phyloP scores from a whole-genome alignment of 2,797 vertebrate species.

The Galago senegalensis region DNA sequence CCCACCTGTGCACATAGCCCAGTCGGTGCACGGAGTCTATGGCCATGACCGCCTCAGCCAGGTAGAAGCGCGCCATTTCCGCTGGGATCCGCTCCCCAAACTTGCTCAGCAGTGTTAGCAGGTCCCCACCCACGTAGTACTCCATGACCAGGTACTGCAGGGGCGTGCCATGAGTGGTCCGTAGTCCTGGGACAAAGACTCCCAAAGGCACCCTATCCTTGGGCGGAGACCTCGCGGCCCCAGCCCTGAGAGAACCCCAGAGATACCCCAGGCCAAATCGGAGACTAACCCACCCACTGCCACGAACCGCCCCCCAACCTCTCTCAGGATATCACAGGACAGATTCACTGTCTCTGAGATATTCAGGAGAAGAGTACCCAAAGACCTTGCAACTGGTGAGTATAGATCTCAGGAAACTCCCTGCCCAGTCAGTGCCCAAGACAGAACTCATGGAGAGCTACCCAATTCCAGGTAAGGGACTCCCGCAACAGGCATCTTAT shows the following conservation, averaged over 20 bases:
- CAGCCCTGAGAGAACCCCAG: background rate
- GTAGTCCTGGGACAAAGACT: background rate
- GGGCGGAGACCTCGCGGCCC: background rate
- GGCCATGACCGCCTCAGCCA: conserved; percentile 94
- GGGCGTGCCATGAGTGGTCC: background rate
- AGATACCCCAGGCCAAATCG: background rate
- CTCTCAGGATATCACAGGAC: background rate
- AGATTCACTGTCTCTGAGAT: background rate
- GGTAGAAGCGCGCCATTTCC: conserved; percentile 94
- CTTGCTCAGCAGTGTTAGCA: conserved; percentile 94
- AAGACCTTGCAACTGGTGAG: background rate
- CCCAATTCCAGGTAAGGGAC: background rate
- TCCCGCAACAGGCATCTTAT: too few relatives aligned
- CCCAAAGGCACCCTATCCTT: background rate
- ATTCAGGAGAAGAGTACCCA: background rate
- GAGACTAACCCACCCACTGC: background rate
- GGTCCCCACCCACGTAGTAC: conserved; percentile 94
- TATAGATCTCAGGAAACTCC: background rate
- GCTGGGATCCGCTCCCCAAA: conserved; percentile 93
- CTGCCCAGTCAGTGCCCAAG: background rate
- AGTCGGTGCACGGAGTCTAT: conserved; percentile 93
- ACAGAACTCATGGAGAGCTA: background rate
- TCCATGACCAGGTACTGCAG: conserved; percentile 94
- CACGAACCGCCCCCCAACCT: background rate
- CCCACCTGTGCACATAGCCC: conserved; percentile 94